These are phyloP conservation scores for Calephelis virginiensis DNA, from an alignment of 1,140 invertebrate species.

Conservation along the genomic window DNA sequence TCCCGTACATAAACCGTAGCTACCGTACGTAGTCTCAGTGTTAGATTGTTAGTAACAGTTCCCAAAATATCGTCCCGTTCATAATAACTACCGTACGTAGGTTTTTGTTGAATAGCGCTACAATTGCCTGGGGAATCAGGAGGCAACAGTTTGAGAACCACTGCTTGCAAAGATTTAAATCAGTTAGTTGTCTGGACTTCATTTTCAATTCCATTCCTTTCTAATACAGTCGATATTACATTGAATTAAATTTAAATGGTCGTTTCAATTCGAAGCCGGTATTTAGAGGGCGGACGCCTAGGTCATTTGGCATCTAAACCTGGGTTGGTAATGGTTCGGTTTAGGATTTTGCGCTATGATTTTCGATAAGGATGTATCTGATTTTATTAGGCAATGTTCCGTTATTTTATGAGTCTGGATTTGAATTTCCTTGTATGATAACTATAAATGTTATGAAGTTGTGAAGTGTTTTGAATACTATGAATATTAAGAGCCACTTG, in stretches of 20 bases:
- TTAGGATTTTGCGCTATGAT: background rate
- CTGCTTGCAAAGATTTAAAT: background rate
- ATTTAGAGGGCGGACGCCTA: conserved; percentile 12
- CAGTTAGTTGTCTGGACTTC: background rate
- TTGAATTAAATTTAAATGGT: background rate
- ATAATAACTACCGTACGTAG: no score
- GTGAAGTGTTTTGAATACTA: no score
- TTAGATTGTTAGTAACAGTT: no score
- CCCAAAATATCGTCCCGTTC: no score
- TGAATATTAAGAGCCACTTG: no score
- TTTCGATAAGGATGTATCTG: conserved; percentile 14
- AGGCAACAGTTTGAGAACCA: no score
- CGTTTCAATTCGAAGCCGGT: conserved; percentile 6
- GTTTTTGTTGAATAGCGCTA: no score
- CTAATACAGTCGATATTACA: conserved; percentile 1
- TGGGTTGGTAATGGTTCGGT: conserved; percentile 6
- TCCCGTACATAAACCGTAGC: no score
- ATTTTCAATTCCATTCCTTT: background rate
- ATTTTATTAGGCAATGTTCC: conserved; percentile 6
- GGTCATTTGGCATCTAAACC: conserved; percentile 17
- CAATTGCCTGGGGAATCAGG: no score
- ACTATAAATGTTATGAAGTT: no score
- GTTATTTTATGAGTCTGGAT: conserved; percentile 2
- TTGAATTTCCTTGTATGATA: background rate
- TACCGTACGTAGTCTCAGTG: no score